Evolutionary conservation across 2,888 invertebrate species (phyloP).

Genomic region (Xylota segnis): DNA sequence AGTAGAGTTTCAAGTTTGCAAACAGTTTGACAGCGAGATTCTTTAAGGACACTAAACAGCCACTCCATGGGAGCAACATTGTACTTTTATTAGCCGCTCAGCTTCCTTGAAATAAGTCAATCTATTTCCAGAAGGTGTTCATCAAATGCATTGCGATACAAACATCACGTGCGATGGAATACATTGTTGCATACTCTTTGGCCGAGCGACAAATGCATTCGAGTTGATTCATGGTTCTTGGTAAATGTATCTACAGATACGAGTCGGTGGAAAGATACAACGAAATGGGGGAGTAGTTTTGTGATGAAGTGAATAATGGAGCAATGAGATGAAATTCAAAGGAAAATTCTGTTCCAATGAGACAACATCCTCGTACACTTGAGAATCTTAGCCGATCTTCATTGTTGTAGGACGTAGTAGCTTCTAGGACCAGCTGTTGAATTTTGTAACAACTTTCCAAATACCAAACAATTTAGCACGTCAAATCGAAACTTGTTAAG

Average conservation of each 20-base stretch:
- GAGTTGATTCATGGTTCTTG: conserved; percentile 2
- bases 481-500: no score
- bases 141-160: not conserved
- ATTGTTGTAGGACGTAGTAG: not conserved
- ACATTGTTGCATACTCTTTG: conserved; percentile 49
- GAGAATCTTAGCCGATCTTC: no score
- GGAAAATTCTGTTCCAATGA: no score
- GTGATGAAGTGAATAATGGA: no score
- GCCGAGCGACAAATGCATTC: conserved; percentile 18
- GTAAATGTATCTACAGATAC: not conserved
- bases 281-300: no score
- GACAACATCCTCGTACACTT: no score
- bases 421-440: no score
- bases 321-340: no score
- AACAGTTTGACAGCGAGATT: conserved; percentile 26
- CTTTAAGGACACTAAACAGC: not conserved
- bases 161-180: not conserved
- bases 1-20: not conserved
- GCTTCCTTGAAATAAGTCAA: not conserved
- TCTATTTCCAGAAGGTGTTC: conserved; percentile 29
- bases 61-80: not conserved
- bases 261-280: no score
- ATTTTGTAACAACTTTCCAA: no score
- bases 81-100: conserved; percentile 4
- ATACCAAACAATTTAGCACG: no score